Evolutionary conservation across 2,888 invertebrate species (phyloP).

Genomic region (Caenorhabditis virilis): DNA sequence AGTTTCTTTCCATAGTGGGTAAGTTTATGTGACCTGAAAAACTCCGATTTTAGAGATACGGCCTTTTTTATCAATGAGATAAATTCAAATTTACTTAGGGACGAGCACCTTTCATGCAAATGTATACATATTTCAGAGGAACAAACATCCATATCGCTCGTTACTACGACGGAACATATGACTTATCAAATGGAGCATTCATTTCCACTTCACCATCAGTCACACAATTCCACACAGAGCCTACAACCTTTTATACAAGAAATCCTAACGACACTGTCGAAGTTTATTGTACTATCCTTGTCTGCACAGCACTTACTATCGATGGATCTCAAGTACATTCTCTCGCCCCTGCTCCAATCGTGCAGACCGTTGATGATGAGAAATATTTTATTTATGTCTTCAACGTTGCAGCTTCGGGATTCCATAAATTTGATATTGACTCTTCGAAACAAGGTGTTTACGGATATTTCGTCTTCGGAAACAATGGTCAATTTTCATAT

Average conservation of each 20-base stretch:
- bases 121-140: constrained; percentile 22
- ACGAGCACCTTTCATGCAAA: background rate
- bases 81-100: background rate
- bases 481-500: constrained; percentile 37
- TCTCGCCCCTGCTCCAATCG: background rate
- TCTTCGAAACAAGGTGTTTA: constrained; percentile 13
- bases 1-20: constrained; percentile 36
- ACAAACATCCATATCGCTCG: constrained; percentile 41
- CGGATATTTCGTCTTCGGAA: constrained; percentile 32
- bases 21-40: background rate
- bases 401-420: constrained; percentile 16
- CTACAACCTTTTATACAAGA: constrained; percentile 39
- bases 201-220: constrained; percentile 39
- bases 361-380: constrained; percentile 12
- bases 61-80: too few species aligned
- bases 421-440: constrained; percentile 17
- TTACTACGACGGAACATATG: constrained; percentile 28
- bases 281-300: constrained; percentile 19
- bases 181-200: constrained; percentile 31
- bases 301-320: constrained; percentile 15
- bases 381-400: constrained; percentile 17
- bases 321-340: constrained; percentile 20
- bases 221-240: constrained; percentile 31
- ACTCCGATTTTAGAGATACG: too few species aligned
- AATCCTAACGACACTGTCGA: constrained; percentile 36